phyloP scores from a whole-genome alignment of 92 coral and sea anemone genomes.

The Porites rus region DNA sequence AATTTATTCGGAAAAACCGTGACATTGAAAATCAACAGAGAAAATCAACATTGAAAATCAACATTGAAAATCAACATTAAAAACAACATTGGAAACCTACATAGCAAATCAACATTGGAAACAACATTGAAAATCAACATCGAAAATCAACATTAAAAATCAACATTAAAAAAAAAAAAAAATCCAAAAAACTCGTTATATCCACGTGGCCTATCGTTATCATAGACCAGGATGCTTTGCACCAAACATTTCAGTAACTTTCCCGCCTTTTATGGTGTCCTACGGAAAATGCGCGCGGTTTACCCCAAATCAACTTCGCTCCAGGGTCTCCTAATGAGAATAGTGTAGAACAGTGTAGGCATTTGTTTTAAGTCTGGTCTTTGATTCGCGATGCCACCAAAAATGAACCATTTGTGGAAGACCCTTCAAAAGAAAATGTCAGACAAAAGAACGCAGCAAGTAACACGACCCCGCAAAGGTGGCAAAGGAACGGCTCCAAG shows the following conservation, averaged over 20 bases:
- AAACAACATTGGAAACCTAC: background rate
- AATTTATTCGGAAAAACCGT: too few species aligned
- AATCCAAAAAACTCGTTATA: too few species aligned
- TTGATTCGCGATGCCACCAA: background rate
- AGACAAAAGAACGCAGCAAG: constrained; percentile 34
- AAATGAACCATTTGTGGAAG: constrained; percentile 56
- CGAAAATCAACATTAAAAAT: background rate
- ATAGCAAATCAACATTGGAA: background rate
- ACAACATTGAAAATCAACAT: too few species aligned
- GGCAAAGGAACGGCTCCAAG: constrained; percentile 22
- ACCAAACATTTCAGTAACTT: too few species aligned
- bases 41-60: constrained; percentile 2
- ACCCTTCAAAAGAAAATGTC: constrained; percentile 16
- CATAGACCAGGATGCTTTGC: too few species aligned
- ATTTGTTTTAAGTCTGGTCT: constrained; percentile 19
- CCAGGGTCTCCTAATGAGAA: background rate
- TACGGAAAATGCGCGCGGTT: too few species aligned
- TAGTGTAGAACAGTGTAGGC: background rate
- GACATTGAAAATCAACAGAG: constrained; percentile 20
- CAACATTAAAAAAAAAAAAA: background rate
- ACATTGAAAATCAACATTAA: too few species aligned
- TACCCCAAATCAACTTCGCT: too few species aligned
- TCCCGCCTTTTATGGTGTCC: too few species aligned
- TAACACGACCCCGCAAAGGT: constrained; percentile 37
- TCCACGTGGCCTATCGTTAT: too few species aligned